Evolutionary conservation across 2,113 vertebrate genomes (phyloP), one percentile per base, ranked within the genome.

Genomic region (Cyphomyrus plagiostoma): DNA sequence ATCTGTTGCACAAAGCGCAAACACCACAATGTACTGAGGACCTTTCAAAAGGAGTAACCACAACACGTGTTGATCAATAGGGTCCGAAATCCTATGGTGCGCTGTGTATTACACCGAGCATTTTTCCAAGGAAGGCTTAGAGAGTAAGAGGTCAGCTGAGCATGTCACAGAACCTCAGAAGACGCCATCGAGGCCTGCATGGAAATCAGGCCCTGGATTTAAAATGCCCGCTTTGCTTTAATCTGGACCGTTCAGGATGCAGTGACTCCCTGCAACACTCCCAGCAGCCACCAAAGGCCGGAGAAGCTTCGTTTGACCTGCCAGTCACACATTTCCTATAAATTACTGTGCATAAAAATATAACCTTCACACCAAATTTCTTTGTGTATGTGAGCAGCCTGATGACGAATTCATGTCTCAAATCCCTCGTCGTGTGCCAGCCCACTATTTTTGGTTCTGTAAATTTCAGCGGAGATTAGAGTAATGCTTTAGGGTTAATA

Each of bases 381-480:
- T 19, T 39, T 80, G 74, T 42, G 74, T 42, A 42, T 42, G 74
- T 42, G 74, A 80, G 35, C 30, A 15, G 35, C 15, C 74, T 19
- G 17, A 42, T 80, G 74, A 80, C 35, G 35, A 80, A 39, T 39
- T 42, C 30, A 39, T 19, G 35, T 4, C 74, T 42, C 74, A 80
- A 80, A 80, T 80, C 74, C 74, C 74, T 80, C 15, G 35, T 80
- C 15, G 17, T 80, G 74, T 42, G 74, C 11, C 74, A 39, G 15
- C 17, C 30, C 35, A 80, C 30, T 80, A 80, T 80, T 80, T 80
- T 80, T 80, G 74, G 74, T 42, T 80, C 74, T n/a, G 35, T 13
- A 80, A 35, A 80, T 80, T 80, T 80, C 74, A 80, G 74, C 13
- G 35, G 74, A 80, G 74, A 80, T 80, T 80, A 80, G 74, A 80